Conservation (phyloP, 2,888 invertebrate species). For the Drosophila cyrtoloma region DNA sequence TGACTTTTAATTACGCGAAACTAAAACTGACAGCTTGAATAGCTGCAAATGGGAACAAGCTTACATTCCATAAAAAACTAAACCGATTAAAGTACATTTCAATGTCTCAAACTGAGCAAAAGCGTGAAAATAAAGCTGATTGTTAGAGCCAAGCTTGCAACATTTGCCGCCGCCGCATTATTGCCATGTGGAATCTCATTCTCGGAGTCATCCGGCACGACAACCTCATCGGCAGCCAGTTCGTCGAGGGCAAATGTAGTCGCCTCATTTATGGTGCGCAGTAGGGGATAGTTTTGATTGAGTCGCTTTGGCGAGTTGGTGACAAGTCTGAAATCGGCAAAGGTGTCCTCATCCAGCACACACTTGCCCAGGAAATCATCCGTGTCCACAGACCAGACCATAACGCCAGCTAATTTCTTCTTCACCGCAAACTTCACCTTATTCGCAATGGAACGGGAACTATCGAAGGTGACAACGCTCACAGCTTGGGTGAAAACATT, state of each 20-base stretch:
- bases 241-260: constrained; percentile 86
- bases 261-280: constrained; percentile 90
- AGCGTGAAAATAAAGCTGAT: constrained; percentile 38
- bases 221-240: constrained; percentile 83
- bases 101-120: constrained; percentile 43
- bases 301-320: constrained; percentile 72
- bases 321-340: constrained; percentile 85
- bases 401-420: constrained; percentile 90
- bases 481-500: constrained; percentile 86
- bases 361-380: constrained; percentile 93
- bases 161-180: constrained; percentile 49
- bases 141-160: constrained; percentile 46
- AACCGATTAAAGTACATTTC: constrained; percentile 8
- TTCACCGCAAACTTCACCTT: constrained; percentile 90
- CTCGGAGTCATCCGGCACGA: constrained; percentile 68
- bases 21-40: constrained; percentile 17
- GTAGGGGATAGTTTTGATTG: constrained; percentile 88
- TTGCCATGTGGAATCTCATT: constrained; percentile 85
- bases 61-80: constrained; percentile 34
- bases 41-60: constrained; percentile 29
- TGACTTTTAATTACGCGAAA: constrained; percentile 32
- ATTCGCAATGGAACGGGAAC: constrained; percentile 89
- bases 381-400: constrained; percentile 96
- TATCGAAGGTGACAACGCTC: constrained; percentile 91
- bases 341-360: constrained; percentile 86